Evolutionary conservation across 2,797 vertebrate genomes (phyloP), one percentile per base, ranked within the genome.

Genomic region (Microctenopoma stevenorrisi): DNA sequence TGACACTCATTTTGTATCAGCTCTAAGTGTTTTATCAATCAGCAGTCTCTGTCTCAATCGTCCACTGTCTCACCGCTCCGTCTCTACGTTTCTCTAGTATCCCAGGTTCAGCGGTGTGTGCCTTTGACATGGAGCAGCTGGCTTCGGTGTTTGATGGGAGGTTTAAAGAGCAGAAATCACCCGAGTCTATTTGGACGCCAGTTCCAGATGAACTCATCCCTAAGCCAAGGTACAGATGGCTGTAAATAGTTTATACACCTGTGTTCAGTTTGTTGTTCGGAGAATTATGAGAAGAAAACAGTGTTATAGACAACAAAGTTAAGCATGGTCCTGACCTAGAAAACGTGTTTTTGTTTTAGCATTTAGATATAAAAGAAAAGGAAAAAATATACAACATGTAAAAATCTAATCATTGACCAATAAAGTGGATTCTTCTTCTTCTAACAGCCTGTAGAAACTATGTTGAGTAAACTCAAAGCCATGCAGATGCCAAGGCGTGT

Each of bases 121-220:
- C 96, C 71, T 99, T 98, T 1, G 97, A 99, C 94, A 98, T 99
- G 97, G 91, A 94, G 57, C 95, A 98, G 50, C 94, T 99, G 87
- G 95, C 96, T 0, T 87, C 93, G 0, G 96, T 95, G 78, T 99
- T 99, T 5, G 96, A 98, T 50, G 97, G 98, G 5, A 95, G 96
- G 18, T 99, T 99, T 89, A 96, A 98, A 26, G 97, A 98, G 86
- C 98, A 99, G 93, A 98, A 98, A 76, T 97, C 96, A 0, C 95
- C 98, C 0, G 98, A 99, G 76, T 97, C 97, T 50, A 96, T 98
- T 89, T 99, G 98, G 98, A 99, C 98, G 0, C 94, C 97, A 0
- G 96, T 99, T 82, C 94, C 96, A 0, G 98, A 98, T 84, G 97
- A 98, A 46, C 80, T 95, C 89, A 95, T 99, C 74, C 98, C 98